A percentile compares a stretch with the other conserved stretches of the same genome.
Conservation (phyloP, 2,888 invertebrate species). For the Andrena fulva region DNA sequence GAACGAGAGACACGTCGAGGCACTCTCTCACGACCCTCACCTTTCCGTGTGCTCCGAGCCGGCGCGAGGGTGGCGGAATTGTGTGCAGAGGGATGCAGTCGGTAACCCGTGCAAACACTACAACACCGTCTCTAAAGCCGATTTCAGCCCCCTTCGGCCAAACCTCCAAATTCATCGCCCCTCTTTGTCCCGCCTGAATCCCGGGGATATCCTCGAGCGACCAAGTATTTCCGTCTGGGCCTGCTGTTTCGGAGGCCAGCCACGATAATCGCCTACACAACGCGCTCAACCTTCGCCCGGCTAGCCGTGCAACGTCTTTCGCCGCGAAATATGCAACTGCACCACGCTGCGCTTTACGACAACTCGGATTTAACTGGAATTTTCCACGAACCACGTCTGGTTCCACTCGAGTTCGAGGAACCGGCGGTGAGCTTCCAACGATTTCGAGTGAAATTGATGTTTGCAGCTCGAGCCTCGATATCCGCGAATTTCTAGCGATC, state of each 20-base stretch:
- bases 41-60: conserved; percentile 20
- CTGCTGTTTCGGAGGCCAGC: conserved; percentile 9
- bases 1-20: conserved; percentile 30
- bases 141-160: conserved; percentile 61
- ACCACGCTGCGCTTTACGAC: background rate
- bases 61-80: conserved; percentile 49
- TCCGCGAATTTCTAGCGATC: too few relatives aligned
- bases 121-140: conserved; percentile 65
- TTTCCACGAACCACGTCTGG: background rate
- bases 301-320: conserved; percentile 2
- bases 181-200: conserved; percentile 17
- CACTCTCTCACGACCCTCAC: conserved; percentile 38
- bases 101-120: conserved; percentile 69
- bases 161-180: conserved; percentile 52
- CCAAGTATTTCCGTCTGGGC: conserved; percentile 24
- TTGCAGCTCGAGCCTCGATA: too few relatives aligned
- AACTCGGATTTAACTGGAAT: too few relatives aligned
- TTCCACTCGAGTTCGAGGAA: background rate
- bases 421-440: too few relatives aligned
- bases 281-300: conserved; percentile 14
- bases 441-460: too few relatives aligned
- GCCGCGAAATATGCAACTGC: background rate
- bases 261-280: conserved; percentile 28
- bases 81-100: conserved; percentile 66
- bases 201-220: background rate